Conservation (phyloP, 1,140 invertebrate genomes). For the Papilio aristodemus region DNA sequence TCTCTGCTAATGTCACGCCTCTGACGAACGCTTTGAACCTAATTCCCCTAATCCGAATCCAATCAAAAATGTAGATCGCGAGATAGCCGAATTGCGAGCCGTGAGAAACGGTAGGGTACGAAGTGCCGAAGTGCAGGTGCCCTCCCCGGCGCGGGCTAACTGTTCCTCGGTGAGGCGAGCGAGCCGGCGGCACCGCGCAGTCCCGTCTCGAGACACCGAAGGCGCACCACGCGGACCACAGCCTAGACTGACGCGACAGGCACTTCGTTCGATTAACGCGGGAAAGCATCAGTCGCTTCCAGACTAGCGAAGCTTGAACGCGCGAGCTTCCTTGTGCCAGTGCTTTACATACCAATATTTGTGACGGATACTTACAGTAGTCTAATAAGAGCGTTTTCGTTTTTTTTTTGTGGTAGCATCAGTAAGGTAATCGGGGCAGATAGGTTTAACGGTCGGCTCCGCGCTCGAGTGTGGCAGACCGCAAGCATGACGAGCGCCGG, state of each 20-base stretch:
- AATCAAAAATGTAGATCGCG: constrained; percentile 75
- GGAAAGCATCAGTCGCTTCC: constrained; percentile 41
- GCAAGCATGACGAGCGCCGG: constrained; percentile 76
- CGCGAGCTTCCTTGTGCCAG: constrained; percentile 41
- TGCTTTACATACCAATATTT: constrained; percentile 39
- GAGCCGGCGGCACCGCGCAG: constrained; percentile 57
- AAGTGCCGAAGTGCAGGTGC: constrained; percentile 65
- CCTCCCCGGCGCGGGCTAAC: constrained; percentile 67
- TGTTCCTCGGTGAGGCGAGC: constrained; percentile 60
- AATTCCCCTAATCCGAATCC: constrained; percentile 70
- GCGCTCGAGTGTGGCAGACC: constrained; percentile 76
- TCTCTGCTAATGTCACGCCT: constrained; percentile 67
- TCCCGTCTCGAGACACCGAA: constrained; percentile 56
- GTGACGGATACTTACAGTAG: constrained; percentile 38
- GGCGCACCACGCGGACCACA: constrained; percentile 58
- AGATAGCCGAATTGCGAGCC: constrained; percentile 68
- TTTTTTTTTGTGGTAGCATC: constrained; percentile 63
- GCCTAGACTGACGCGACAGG: constrained; percentile 36
- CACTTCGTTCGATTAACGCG: constrained; percentile 42
- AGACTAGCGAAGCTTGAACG: background rate
- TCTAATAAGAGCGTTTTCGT: constrained; percentile 41
- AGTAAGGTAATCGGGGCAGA: constrained; percentile 78
- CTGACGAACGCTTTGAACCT: constrained; percentile 50
- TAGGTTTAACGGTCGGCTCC: constrained; percentile 76
- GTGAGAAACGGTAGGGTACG: constrained; percentile 57